Evolutionary conservation across 2,888 invertebrate genomes (phyloP).

Genomic region (Nowickia ferox): DNA sequence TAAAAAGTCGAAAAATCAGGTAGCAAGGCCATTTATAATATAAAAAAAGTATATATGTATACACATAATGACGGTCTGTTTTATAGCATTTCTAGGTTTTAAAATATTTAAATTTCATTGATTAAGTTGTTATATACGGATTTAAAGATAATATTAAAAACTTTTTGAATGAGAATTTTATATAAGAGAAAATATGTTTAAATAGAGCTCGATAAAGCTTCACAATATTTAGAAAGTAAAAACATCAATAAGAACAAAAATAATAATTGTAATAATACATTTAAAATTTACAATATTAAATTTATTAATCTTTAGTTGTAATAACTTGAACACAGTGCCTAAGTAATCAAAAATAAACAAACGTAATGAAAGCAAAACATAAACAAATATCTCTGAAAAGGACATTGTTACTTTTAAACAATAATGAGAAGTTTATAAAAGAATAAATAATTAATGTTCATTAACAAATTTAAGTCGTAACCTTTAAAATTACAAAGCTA

Average conservation of each 20-base stretch:
- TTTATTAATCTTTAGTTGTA: slow-evolving; percentile 81
- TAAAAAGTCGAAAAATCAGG: slow-evolving; percentile 70
- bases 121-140: slow-evolving; percentile 70
- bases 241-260: slow-evolving; percentile 66
- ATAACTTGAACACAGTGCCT: slow-evolving; percentile 83
- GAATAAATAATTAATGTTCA: slow-evolving; percentile 57
- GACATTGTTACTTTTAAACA: slow-evolving; percentile 80
- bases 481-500: slow-evolving; percentile 52
- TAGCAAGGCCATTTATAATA: slow-evolving; percentile 69
- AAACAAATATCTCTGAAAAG: slow-evolving; percentile 79
- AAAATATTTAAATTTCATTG: slow-evolving; percentile 69
- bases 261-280: slow-evolving; percentile 72
- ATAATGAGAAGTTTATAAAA: slow-evolving; percentile 62
- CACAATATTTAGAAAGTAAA: slow-evolving; percentile 67
- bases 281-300: slow-evolving; percentile 74
- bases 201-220: slow-evolving; percentile 66
- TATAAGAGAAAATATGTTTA: slow-evolving; percentile 64
- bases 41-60: slow-evolving; percentile 50
- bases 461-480: slow-evolving; percentile 70
- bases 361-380: slow-evolving; percentile 48
- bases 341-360: slow-evolving; percentile 80
- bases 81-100: slow-evolving; percentile 71
- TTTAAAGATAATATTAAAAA: slow-evolving; percentile 63
- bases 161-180: slow-evolving; percentile 69
- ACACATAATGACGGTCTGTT: slow-evolving; percentile 70